Evolutionary conservation across 2,888 invertebrate species (phyloP).

Genomic region (Lepidochrysops patricia): DNA sequence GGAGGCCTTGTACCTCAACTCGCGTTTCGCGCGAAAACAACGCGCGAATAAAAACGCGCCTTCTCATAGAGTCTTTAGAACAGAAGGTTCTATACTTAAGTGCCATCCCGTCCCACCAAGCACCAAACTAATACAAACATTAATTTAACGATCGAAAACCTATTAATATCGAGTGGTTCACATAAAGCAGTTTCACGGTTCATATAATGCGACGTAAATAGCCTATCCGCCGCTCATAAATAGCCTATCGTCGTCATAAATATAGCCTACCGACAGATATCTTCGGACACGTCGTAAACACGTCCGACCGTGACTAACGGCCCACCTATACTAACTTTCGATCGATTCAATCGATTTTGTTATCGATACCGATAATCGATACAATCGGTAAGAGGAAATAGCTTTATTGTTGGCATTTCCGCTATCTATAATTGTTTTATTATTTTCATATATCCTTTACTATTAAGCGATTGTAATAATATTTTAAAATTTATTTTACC

Average conservation of each 20-base stretch:
- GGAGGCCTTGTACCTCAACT: too few species aligned
- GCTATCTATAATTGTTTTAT: too few species aligned
- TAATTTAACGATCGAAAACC: background rate
- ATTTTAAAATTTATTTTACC: too few species aligned
- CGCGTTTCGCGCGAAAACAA: too few species aligned
- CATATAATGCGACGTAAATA: slow-evolving; percentile 16
- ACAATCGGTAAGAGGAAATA: background rate
- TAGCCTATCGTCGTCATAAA: slow-evolving; percentile 22
- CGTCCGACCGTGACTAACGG: slow-evolving; percentile 14
- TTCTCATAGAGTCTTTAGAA: too few species aligned
- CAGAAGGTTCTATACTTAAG: background rate
- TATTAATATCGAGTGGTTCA: slow-evolving; percentile 11
- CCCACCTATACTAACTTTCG: slow-evolving; percentile 16
- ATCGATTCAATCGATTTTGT: slow-evolving; percentile 1
- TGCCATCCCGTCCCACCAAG: background rate
- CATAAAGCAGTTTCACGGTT: slow-evolving; percentile 21
- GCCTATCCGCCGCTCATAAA: slow-evolving; percentile 2
- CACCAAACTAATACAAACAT: background rate
- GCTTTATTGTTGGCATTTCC: background rate
- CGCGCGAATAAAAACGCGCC: too few species aligned
- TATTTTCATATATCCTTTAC: too few species aligned
- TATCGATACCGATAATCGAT: background rate
- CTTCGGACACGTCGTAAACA: slow-evolving; percentile 25
- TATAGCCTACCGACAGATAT: slow-evolving; percentile 23
- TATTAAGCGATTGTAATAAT: too few species aligned